Evolutionary conservation across 1,140 invertebrate species (phyloP).

Genomic region (Agraylea sexmaculata): DNA sequence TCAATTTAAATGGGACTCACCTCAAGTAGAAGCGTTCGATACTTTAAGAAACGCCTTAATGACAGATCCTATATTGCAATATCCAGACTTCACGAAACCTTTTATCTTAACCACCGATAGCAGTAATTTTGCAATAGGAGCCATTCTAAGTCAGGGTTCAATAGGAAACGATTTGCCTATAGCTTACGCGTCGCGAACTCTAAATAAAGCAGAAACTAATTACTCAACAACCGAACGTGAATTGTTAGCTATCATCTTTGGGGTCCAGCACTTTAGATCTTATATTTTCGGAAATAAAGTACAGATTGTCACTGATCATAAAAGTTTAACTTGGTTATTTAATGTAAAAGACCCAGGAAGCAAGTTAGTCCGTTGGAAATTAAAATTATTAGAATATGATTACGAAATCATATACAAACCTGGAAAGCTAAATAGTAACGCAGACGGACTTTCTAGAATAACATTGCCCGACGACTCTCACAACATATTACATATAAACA

Average conservation of each 20-base stretch:
- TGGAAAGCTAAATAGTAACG: slow-evolving; percentile 28
- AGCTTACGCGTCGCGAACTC: slow-evolving; percentile 28
- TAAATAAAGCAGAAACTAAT: slow-evolving; percentile 31
- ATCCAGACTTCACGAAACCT: slow-evolving; percentile 24
- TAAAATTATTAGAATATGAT: slow-evolving; percentile 33
- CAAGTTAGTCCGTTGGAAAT: slow-evolving; percentile 38
- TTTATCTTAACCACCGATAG: slow-evolving; percentile 29
- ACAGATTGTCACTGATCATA: slow-evolving; percentile 40
- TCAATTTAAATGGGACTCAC: slow-evolving; percentile 21
- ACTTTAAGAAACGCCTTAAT: slow-evolving; percentile 20
- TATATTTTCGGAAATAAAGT: slow-evolving; percentile 38
- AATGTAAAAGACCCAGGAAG: slow-evolving; percentile 33
- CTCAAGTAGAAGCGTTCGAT: slow-evolving; percentile 24
- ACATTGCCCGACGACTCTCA: too few species aligned
- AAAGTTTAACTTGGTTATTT: slow-evolving; percentile 33
- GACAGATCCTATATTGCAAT: slow-evolving; percentile 20
- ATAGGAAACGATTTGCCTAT: slow-evolving; percentile 22
- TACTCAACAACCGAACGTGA: slow-evolving; percentile 36
- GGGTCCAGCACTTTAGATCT: slow-evolving; percentile 31
- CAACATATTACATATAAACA: too few species aligned
- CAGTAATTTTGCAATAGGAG: slow-evolving; percentile 23
- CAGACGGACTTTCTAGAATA: slow-evolving; percentile 24
- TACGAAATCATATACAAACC: slow-evolving; percentile 33
- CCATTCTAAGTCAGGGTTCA: slow-evolving; percentile 25
- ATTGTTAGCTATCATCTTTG: slow-evolving; percentile 40